Percentiles rank a stretch among this genome's conserved stretches.
Conservation (phyloP, 2,113 vertebrate species). For the Passer montanus region DNA sequence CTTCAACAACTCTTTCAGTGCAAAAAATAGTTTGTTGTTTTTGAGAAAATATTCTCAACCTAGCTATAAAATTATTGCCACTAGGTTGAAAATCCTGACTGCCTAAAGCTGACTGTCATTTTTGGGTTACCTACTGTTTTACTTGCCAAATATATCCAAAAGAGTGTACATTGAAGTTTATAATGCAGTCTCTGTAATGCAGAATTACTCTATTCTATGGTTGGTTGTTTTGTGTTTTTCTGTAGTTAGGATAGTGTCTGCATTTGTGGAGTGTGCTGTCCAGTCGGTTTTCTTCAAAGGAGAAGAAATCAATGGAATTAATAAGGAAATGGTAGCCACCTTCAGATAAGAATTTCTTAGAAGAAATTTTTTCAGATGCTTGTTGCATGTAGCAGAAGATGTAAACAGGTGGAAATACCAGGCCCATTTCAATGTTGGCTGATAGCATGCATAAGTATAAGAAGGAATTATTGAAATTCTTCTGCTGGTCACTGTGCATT, state of each 20-base stretch:
- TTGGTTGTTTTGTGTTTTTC: accelerated
- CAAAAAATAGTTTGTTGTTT: not conserved
- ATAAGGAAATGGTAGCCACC: not conserved
- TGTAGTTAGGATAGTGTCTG: not conserved
- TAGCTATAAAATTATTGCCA: not conserved
- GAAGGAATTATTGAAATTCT: conserved; percentile 6
- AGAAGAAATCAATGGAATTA: not conserved
- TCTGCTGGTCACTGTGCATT: not conserved
- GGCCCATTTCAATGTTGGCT: not conserved
- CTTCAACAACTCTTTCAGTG: not conserved
- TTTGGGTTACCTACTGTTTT: not conserved
- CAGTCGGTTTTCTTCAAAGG: not conserved
- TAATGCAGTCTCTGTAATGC: not conserved
- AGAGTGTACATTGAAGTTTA: not conserved
- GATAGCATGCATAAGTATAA: not conserved
- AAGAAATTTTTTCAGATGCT: not conserved
- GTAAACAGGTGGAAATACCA: not conserved
- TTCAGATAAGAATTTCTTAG: not conserved
- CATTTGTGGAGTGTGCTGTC: accelerated
- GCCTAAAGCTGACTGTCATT: not conserved
- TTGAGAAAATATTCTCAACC: not conserved
- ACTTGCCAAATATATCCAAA: not conserved
- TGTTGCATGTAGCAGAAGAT: not conserved
- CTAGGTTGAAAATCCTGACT: not conserved
- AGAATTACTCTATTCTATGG: not conserved